Conservation (phyloP, 2,888 invertebrate genomes). For the Netelia inedita region DNA sequence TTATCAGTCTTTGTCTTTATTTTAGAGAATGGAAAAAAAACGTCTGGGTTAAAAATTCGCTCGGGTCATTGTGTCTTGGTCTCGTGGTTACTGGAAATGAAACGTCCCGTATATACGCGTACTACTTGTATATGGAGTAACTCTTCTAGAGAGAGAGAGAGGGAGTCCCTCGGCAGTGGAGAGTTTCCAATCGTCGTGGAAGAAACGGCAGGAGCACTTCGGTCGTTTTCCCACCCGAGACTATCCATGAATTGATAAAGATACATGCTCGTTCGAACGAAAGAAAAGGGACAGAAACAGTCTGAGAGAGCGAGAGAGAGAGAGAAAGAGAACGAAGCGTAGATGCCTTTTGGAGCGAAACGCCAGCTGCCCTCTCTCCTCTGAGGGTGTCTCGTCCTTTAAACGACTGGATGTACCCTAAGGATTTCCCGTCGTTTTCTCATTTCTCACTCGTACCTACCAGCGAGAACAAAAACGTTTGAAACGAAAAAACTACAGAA, state of each 20-base stretch:
- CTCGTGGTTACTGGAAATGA: too few relatives aligned
- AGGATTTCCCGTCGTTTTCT: slow-evolving; percentile 30
- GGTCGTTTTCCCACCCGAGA: slow-evolving; percentile 58
- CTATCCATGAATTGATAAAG: slow-evolving; percentile 66
- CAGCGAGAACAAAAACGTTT: background rate
- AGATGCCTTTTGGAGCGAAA: background rate
- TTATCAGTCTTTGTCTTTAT: too few relatives aligned
- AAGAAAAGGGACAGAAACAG: slow-evolving; percentile 39
- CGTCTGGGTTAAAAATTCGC: too few relatives aligned
- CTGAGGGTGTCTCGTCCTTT: slow-evolving; percentile 17
- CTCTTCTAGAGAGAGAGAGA: background rate
- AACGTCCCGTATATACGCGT: too few relatives aligned
- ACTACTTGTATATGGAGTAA: background rate
- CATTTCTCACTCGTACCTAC: slow-evolving; percentile 10
- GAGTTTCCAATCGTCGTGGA: slow-evolving; percentile 54
- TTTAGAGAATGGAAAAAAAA: too few relatives aligned
- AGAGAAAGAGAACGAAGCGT: too few relatives aligned
- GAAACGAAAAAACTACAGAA: background rate
- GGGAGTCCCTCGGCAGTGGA: slow-evolving; percentile 23
- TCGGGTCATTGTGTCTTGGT: too few relatives aligned
- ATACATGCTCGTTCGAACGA: slow-evolving; percentile 54
- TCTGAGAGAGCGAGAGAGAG: background rate
- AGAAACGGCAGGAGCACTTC: slow-evolving; percentile 27
- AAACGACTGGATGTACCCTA: slow-evolving; percentile 33
- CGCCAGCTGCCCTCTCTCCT: background rate